Conservation (phyloP, 2,113 vertebrate species). For the Scartelaos histophorus region DNA sequence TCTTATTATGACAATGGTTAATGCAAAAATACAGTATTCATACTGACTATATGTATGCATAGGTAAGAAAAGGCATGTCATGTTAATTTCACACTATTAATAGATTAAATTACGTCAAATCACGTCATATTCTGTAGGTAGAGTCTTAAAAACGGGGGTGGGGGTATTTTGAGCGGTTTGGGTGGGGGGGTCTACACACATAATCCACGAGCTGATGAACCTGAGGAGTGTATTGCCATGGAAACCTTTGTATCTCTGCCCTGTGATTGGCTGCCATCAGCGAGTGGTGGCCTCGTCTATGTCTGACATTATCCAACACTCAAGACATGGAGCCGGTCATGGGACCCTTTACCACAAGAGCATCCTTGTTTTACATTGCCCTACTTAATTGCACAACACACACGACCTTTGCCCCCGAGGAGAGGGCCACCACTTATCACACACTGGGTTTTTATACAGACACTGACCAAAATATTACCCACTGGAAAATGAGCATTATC, state of each 20-base stretch:
- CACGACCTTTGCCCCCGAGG: neutral
- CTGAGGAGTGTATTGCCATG: slow-evolving; percentile 71
- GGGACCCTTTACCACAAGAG: slow-evolving; percentile 31
- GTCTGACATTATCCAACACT: slow-evolving; percentile 78
- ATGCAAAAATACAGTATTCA: neutral
- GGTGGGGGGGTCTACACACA: neutral
- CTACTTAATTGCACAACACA: neutral
- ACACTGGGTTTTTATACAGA: neutral
- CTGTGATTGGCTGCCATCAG: slow-evolving; percentile 68
- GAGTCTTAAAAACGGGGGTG: neutral
- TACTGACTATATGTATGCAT: no score
- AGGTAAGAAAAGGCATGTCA: neutral
- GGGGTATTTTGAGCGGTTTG: neutral
- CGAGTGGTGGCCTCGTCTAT: slow-evolving; percentile 75
- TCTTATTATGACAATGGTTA: neutral
- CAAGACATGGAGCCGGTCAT: slow-evolving; percentile 66
- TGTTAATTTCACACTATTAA: neutral
- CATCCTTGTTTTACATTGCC: slow-evolving; percentile 9
- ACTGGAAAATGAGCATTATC: neutral
- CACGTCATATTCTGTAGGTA: neutral
- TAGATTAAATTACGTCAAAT: neutral
- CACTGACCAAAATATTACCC: neutral
- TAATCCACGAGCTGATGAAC: slow-evolving; percentile 26
- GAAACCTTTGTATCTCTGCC: slow-evolving; percentile 74
- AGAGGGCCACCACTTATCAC: neutral